Conservation (phyloP, 2,888 invertebrate species). For the Calameuta idolon region DNA sequence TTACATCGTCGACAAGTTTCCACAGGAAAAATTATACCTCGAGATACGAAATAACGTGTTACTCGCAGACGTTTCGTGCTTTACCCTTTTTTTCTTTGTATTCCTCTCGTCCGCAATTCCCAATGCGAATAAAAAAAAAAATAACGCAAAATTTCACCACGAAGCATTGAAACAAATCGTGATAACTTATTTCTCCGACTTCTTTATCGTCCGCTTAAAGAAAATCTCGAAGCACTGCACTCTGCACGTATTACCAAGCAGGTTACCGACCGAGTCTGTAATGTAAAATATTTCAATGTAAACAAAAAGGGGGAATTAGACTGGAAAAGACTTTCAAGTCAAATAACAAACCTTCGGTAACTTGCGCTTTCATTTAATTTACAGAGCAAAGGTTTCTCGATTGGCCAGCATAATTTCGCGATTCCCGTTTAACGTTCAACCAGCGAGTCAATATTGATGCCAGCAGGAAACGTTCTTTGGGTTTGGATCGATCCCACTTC, state of each 20-base stretch:
- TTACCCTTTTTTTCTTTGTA: background rate
- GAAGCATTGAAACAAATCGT: background rate
- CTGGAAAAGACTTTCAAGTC: background rate
- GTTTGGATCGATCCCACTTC: background rate
- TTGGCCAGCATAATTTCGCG: slow-evolving; percentile 26
- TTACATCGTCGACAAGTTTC: background rate
- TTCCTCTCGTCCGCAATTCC: background rate
- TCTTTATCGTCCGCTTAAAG: background rate
- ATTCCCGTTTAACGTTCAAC: slow-evolving; percentile 28
- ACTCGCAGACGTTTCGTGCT: background rate
- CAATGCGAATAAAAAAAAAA: background rate
- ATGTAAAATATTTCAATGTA: background rate
- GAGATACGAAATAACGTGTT: background rate
- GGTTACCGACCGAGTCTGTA: background rate
- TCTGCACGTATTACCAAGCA: background rate
- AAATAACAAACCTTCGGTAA: background rate
- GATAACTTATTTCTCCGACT: background rate
- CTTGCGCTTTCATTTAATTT: slow-evolving; percentile 8
- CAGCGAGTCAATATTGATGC: slow-evolving; percentile 30
- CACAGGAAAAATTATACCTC: background rate
- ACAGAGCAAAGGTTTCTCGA: slow-evolving; percentile 16
- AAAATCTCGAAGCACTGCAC: background rate
- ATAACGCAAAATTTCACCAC: background rate
- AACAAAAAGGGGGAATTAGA: background rate
- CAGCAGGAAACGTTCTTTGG: slow-evolving; percentile 25